Percentiles rank a stretch among this genome's conserved stretches.
Conservation (phyloP, 2,888 invertebrate genomes). For the Ephialtes manifestator region DNA sequence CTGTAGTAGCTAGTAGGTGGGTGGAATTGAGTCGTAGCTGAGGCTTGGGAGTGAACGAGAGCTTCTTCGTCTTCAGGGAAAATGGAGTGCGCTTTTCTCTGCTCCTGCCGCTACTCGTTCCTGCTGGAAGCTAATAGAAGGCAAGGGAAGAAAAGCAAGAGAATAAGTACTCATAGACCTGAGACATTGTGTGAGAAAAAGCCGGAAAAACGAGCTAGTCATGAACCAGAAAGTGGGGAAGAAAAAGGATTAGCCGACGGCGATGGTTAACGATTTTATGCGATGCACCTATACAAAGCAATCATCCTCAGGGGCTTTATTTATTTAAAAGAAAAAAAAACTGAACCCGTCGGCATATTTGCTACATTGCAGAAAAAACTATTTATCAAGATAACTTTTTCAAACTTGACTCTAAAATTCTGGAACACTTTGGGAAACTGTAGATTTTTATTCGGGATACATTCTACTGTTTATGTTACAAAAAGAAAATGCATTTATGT, state of each 20-base stretch:
- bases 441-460: no score
- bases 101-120: constrained; percentile 44
- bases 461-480: no score
- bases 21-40: constrained; percentile 44
- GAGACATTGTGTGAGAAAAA: constrained; percentile 31
- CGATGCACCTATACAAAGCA: not conserved
- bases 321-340: not conserved
- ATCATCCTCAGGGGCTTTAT: not conserved
- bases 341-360: not conserved
- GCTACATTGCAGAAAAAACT: no score
- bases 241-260: not conserved
- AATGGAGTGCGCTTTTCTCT: constrained; percentile 50
- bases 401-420: no score
- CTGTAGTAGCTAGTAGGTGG: constrained; percentile 34
- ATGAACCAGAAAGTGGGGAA: not conserved
- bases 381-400: no score
- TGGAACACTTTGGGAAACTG: no score
- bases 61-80: constrained; percentile 34
- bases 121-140: constrained; percentile 33
- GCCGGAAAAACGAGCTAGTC: constrained; percentile 9
- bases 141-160: constrained; percentile 40
- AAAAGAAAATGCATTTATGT: not conserved
- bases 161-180: constrained; percentile 32
- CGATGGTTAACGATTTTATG: not conserved
- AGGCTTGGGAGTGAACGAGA: constrained; percentile 32